A percentile compares a stretch with the other conserved stretches of the same genome.
Conservation (phyloP, 2,888 invertebrate genomes). For the Tromatobia lineatoria region DNA sequence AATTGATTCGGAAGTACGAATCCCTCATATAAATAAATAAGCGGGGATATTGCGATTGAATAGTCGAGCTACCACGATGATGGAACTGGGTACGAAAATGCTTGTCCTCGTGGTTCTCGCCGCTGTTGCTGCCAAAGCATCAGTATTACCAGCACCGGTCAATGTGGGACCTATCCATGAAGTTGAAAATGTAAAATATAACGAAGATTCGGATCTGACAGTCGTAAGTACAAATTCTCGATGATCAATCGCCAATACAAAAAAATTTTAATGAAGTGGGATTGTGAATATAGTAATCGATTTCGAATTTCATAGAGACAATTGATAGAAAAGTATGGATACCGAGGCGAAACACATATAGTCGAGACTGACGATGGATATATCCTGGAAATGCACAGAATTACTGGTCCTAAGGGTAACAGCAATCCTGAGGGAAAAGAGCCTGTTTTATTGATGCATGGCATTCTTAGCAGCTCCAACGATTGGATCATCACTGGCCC, state of each 20-base stretch:
- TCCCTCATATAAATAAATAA: conserved; percentile 52
- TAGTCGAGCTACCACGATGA: conserved; percentile 46
- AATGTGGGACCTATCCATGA: neutral
- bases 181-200: neutral
- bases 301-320: conserved; percentile 80
- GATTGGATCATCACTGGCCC: conserved; percentile 92
- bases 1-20: conserved; percentile 8
- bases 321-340: conserved; percentile 88
- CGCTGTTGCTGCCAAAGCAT: conserved; percentile 1
- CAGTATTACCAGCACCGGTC: neutral
- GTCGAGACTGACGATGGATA: conserved; percentile 92
- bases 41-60: neutral
- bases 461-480: conserved; percentile 90
- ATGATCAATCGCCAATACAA: neutral
- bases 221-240: conserved; percentile 47
- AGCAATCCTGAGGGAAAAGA: conserved; percentile 86
- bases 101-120: conserved; percentile 39
- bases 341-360: conserved; percentile 88
- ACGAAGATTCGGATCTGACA: conserved; percentile 60
- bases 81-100: conserved; percentile 23
- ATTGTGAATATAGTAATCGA: neutral
- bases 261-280: neutral
- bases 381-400: conserved; percentile 91
- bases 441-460: conserved; percentile 89
- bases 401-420: conserved; percentile 87